Evolutionary conservation across 2,113 vertebrate genomes (phyloP).

Genomic region (Xyrauchen texanus): DNA sequence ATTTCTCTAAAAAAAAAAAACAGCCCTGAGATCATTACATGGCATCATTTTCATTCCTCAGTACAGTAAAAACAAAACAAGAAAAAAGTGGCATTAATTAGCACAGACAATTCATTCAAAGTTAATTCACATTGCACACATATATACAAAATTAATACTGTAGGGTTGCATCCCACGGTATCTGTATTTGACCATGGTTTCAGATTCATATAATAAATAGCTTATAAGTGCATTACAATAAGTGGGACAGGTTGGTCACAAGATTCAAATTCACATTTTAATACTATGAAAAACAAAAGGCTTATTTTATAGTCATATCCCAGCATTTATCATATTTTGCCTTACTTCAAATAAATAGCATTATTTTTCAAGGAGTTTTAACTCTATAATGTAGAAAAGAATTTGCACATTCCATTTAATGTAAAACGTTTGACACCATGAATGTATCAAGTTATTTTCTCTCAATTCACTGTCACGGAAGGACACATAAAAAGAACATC

Average conservation of each 20-base stretch:
- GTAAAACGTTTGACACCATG: background rate
- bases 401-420: background rate
- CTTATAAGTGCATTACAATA: conserved; percentile 22
- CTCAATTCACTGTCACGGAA: too few species aligned
- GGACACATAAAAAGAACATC: too few species aligned
- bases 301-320: background rate
- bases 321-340: background rate
- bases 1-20: conserved; percentile 7
- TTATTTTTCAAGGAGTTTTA: background rate
- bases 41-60: background rate
- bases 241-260: background rate
- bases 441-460: background rate
- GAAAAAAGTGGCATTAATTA: background rate
- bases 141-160: background rate
- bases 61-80: conserved; percentile 4
- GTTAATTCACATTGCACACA: background rate
- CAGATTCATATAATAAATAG: conserved; percentile 6
- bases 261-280: too few species aligned
- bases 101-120: background rate
- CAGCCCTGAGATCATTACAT: conserved; percentile 31
- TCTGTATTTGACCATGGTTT: background rate
- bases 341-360: background rate
- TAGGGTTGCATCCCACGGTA: background rate
- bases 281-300: background rate
- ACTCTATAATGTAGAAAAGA: background rate